Evolutionary conservation across 2,113 vertebrate genomes (phyloP).

Genomic region (Puma concolor): DNA sequence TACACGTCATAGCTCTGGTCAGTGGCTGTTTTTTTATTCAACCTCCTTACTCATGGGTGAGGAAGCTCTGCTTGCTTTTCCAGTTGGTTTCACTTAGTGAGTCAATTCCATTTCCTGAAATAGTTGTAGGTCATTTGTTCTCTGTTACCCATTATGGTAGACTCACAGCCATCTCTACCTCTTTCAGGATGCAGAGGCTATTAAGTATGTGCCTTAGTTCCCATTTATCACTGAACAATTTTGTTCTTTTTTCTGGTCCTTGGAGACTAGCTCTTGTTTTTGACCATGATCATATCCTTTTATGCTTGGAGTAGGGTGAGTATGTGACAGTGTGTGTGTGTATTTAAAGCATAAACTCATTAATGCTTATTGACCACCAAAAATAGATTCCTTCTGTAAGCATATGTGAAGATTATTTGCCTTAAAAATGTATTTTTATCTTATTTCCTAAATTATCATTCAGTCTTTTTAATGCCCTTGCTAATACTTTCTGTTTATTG

Average conservation of each 20-base stretch:
- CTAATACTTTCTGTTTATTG: constrained; percentile 16
- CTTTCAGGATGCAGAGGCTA: neutral
- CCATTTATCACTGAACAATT: neutral
- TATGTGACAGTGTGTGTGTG: neutral
- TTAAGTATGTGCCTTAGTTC: neutral
- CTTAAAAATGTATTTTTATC: neutral
- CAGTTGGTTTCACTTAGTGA: neutral
- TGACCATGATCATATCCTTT: neutral
- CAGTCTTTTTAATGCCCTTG: neutral
- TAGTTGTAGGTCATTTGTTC: neutral
- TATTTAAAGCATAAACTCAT: constrained; percentile 38
- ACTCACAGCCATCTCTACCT: neutral
- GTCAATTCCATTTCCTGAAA: constrained; percentile 1
- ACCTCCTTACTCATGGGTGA: neutral
- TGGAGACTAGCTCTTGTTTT: neutral
- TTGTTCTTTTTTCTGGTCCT: constrained; percentile 39
- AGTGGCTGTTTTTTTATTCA: neutral
- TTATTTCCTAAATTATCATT: constrained; percentile 29
- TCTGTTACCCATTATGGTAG: neutral
- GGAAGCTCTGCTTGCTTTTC: neutral
- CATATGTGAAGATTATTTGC: neutral
- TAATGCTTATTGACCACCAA: neutral
- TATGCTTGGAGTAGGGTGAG: neutral
- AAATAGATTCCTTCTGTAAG: constrained; percentile 30
- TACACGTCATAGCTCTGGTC: neutral